Base-by-base conservation (phyloP, 2,113 vertebrate species). In the Junco hyemalis region DNA sequence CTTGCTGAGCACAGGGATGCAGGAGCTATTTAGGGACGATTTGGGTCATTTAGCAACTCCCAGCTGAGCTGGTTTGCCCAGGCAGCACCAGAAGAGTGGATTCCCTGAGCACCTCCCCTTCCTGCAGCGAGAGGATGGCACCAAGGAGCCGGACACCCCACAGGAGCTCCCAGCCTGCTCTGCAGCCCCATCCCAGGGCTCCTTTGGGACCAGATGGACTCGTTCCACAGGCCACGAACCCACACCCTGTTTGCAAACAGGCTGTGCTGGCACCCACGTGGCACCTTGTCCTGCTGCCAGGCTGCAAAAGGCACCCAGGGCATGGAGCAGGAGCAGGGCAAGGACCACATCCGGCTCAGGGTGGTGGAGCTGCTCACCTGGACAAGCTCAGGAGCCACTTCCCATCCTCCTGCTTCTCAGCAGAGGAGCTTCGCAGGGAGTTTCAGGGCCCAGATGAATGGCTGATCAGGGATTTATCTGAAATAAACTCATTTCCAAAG, bases 141-240 rank as follows among this genome's bases (percentile, higher is more conserved):
- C 28, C 1, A 0, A 57, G 51, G n/a, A 38, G 6, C 29, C 4
- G 28, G 23, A 4, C 5, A 3, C 5, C 23, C 22, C 36, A 8
- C 33, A 8, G 2, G 20, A 64, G 33, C 9, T 45, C n/a, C 28
- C 3, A 0, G 17, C 29, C 45, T 18, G 11, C 51, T 66, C 8
- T 53, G 31, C 66, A n/a, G 23, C 5, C 68, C 53, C n/a, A 35
- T 24, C 50, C 60, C 54, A 21, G 56, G 18, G 59, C 33, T 73
- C 16, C 0, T 81, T 25, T 44, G 64, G 69, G 86, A 84, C 64
- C 44, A 47, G 88, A 47, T 53, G 79, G 69, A 93, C 82, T 35
- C 0, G 17, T 81, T 90, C 50, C 35, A 81, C 88, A 57, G 31
- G 69, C 31, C 65, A 7, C 0, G 56, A 48, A 47, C 73, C 63